Conservation (phyloP, 2,888 invertebrate genomes). For the Dendrolimus pini region DNA sequence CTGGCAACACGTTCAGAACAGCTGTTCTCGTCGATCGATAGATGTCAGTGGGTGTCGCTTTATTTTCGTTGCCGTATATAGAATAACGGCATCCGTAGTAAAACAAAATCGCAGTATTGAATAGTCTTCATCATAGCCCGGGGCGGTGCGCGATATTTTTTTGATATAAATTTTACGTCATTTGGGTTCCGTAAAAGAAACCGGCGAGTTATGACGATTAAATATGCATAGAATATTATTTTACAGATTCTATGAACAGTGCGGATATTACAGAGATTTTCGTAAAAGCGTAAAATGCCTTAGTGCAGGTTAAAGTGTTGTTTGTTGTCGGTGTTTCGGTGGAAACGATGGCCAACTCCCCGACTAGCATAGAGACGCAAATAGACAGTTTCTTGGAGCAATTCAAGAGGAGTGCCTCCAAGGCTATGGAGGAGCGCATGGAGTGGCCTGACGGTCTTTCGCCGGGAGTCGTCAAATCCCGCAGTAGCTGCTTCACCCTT, state of each 20-base stretch:
- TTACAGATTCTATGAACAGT: slow-evolving; percentile 12
- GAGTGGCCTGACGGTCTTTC: slow-evolving; percentile 72
- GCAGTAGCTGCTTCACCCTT: slow-evolving; percentile 69
- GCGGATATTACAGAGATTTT: not conserved
- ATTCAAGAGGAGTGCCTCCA: slow-evolving; percentile 86
- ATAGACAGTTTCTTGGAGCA: slow-evolving; percentile 91
- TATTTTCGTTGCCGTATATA: slow-evolving; percentile 64
- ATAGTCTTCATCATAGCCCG: slow-evolving; percentile 50
- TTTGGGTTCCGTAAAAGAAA: slow-evolving; percentile 47
- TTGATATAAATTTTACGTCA: slow-evolving; percentile 41
- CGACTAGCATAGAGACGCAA: slow-evolving; percentile 86
- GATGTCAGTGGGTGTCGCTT: slow-evolving; percentile 73
- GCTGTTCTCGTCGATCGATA: slow-evolving; percentile 69
- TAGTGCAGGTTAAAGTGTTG: slow-evolving; percentile 38
- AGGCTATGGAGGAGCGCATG: slow-evolving; percentile 81
- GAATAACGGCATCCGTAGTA: slow-evolving; percentile 71
- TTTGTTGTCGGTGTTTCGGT: slow-evolving; percentile 72
- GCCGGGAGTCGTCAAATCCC: slow-evolving; percentile 63
- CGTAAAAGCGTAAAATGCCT: slow-evolving; percentile 4
- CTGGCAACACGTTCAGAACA: slow-evolving; percentile 52
- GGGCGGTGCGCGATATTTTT: slow-evolving; percentile 49
- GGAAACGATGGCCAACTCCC: slow-evolving; percentile 79
- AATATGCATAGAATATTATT: slow-evolving; percentile 34
- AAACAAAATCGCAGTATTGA: slow-evolving; percentile 42
- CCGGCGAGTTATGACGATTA: slow-evolving; percentile 35